Evolutionary conservation across 30 jellyfish, hydroid and myxozoan species (phyloP).

Genomic region (Turritopsis rubra): DNA sequence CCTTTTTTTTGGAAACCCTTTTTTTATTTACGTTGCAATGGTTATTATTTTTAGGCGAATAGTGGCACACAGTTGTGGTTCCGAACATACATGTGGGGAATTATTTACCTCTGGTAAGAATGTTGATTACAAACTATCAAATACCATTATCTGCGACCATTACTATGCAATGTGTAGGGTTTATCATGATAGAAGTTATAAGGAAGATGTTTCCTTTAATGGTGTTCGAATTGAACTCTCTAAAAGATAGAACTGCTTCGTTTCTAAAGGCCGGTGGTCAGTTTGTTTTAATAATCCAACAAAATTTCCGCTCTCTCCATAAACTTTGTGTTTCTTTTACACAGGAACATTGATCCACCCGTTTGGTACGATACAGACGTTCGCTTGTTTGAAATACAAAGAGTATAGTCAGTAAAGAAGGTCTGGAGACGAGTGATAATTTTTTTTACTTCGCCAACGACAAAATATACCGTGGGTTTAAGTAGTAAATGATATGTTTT

Average conservation of each 20-base stretch:
- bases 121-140: not conserved
- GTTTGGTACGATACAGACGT: slow-evolving; percentile 97
- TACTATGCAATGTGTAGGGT: too few relatives aligned
- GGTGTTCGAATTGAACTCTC: too few relatives aligned
- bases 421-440: not conserved
- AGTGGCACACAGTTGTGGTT: slow-evolving; percentile 98
- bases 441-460: not conserved
- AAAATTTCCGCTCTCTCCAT: not conserved
- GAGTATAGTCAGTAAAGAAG: slow-evolving; percentile 35
- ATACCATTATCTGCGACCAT: too few relatives aligned
- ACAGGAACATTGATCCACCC: slow-evolving; percentile 94
- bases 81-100: slow-evolving; percentile 98
- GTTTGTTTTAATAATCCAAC: not conserved
- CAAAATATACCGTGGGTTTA: not conserved
- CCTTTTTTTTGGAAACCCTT: not conserved
- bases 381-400: slow-evolving; percentile 86
- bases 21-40: not conserved
- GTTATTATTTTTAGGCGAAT: slow-evolving; percentile 54
- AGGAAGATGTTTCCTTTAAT: too few relatives aligned
- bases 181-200: not conserved
- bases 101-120: slow-evolving; percentile 69
- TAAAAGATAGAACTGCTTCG: too few relatives aligned
- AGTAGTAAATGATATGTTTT: too few relatives aligned
- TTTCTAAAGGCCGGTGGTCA: not conserved
- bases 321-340: not conserved